These are phyloP conservation scores for Apomyelois bistriatella DNA, from an alignment of 2,888 invertebrate genomes.

Conservation along the genomic window DNA sequence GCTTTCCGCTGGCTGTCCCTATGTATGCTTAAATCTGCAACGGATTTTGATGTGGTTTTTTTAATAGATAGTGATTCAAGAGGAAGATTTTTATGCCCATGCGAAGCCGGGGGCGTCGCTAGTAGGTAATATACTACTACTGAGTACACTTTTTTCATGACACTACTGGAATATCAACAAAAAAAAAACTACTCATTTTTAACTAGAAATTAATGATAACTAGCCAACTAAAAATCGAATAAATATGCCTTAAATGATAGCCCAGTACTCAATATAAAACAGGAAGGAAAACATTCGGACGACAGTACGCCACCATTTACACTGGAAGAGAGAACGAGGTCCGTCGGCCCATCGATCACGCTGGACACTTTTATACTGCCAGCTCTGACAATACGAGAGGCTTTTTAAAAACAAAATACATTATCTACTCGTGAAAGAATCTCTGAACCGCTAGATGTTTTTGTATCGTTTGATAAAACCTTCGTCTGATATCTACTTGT, in stretches of 20 bases:
- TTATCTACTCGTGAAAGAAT: background rate
- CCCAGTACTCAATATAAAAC: background rate
- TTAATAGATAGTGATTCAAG: too few relatives aligned
- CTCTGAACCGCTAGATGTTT: background rate
- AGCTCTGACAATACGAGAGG: constrained; percentile 39
- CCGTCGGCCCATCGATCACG: constrained; percentile 56
- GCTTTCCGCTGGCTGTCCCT: too few relatives aligned
- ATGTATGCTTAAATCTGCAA: too few relatives aligned
- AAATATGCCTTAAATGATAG: background rate
- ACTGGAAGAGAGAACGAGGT: constrained; percentile 35
- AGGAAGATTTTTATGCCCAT: too few relatives aligned
- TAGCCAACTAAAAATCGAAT: background rate
- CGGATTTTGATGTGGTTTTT: too few relatives aligned
- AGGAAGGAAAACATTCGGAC: constrained; percentile 1
- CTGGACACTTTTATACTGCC: constrained; percentile 48
- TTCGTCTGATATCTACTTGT: too few relatives aligned
- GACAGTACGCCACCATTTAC: constrained; percentile 18
- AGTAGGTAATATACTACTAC: too few relatives aligned
- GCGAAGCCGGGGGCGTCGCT: too few relatives aligned
- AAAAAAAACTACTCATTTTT: too few relatives aligned
- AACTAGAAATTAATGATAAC: too few relatives aligned
- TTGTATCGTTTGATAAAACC: background rate
- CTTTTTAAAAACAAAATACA: constrained; percentile 14
- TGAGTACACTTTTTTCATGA: too few relatives aligned
- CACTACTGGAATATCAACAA: too few relatives aligned